These are phyloP conservation scores for Smutsia temminckii DNA, from an alignment of 2,797 vertebrate species.

Conservation along the genomic window DNA sequence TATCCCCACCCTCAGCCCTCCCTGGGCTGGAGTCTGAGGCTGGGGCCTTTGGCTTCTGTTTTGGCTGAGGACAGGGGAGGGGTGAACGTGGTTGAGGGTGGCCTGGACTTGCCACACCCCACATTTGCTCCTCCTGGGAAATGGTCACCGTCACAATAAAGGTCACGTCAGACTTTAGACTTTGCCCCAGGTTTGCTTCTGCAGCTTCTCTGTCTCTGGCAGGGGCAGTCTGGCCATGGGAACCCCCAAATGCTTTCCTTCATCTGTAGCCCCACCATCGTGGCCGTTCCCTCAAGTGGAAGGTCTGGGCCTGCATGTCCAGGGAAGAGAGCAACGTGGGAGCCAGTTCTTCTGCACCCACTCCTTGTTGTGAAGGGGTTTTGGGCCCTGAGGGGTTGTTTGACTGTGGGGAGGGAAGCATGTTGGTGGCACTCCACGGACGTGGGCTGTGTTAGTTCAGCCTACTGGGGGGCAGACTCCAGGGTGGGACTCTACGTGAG, in stretches of 20 bases:
- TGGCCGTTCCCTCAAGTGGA: background rate
- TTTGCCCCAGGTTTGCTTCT: background rate
- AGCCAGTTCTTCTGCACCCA: background rate
- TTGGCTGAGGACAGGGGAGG: background rate
- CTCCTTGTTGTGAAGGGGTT: background rate
- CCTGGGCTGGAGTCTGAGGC: background rate
- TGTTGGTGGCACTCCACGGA: background rate
- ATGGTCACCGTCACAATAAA: slow-evolving; percentile 62
- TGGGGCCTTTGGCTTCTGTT: background rate
- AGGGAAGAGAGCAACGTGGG: background rate
- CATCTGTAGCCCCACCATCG: background rate
- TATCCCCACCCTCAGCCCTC: background rate
- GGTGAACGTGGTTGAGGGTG: background rate
- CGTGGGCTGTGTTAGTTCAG: background rate
- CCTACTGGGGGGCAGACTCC: background rate
- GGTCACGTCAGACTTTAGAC: background rate
- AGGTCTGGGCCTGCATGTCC: background rate
- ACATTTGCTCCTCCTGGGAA: background rate
- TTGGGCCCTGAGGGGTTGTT: background rate
- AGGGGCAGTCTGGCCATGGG: background rate
- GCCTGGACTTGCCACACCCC: background rate
- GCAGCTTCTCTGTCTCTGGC: no score
- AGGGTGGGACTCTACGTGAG: background rate
- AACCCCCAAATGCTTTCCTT: background rate
- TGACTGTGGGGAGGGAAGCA: background rate